Conservation (phyloP, 2,113 vertebrate genomes). For the Gadus macrocephalus region DNA sequence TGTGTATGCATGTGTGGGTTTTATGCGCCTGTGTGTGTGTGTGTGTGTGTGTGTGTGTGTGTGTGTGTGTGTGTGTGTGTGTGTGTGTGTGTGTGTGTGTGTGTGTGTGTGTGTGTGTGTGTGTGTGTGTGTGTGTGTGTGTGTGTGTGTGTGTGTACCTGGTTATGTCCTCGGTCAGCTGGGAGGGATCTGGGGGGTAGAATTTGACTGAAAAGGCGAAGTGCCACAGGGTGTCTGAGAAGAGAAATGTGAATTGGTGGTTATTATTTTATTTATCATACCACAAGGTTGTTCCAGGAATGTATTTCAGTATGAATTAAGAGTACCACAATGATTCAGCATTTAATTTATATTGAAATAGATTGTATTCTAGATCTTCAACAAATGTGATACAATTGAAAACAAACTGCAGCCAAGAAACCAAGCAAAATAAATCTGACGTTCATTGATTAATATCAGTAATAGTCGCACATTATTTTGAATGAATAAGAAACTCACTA, state of each 20-base stretch:
- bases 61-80: too few species aligned
- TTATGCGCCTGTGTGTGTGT: too few species aligned
- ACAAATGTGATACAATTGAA: too few species aligned
- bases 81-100: not conserved
- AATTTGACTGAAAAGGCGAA: slow-evolving; percentile 96
- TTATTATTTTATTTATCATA: too few species aligned
- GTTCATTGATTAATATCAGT: not conserved
- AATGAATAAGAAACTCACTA: slow-evolving; percentile 79
- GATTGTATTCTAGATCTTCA: too few species aligned
- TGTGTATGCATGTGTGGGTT: too few species aligned
- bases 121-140: slow-evolving; percentile 5
- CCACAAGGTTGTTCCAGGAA: too few species aligned
- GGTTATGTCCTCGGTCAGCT: slow-evolving; percentile 96
- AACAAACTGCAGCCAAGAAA: not conserved
- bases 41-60: too few species aligned
- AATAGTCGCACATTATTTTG: not conserved
- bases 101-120: not conserved
- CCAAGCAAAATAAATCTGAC: not conserved
- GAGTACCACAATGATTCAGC: too few species aligned
- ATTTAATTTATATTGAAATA: too few species aligned
- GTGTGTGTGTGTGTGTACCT: slow-evolving; percentile 73
- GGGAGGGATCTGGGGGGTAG: slow-evolving; percentile 95
- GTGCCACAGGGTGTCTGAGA: slow-evolving; percentile 85
- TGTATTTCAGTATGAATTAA: too few species aligned
- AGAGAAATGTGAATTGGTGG: slow-evolving; percentile 21